Percentiles rank a stretch among this genome's conserved stretches.
These are phyloP conservation scores for Clarias pachynema DNA, from an alignment of 2,797 vertebrate genomes.

Conservation along the genomic window DNA sequence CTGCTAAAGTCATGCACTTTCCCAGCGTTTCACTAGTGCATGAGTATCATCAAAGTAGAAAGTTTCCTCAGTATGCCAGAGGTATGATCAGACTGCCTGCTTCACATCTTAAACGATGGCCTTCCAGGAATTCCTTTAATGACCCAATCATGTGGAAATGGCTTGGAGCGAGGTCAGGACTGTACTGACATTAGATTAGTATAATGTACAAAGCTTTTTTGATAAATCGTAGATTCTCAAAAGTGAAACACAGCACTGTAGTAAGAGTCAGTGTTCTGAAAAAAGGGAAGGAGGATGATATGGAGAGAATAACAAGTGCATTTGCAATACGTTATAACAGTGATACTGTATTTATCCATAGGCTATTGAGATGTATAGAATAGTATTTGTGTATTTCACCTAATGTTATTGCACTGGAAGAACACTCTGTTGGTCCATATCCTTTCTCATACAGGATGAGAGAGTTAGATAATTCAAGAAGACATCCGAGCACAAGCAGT, in stretches of 20 bases:
- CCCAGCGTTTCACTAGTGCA: too few relatives aligned
- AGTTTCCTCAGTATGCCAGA: too few relatives aligned
- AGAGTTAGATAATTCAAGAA: neutral
- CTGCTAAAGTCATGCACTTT: too few relatives aligned
- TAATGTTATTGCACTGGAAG: neutral
- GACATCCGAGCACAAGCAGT: neutral
- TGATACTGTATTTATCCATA: conserved; percentile 5
- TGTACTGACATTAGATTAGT: neutral
- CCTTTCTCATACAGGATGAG: neutral
- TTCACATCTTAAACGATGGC: too few relatives aligned
- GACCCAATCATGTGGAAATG: too few relatives aligned
- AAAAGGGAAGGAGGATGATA: neutral
- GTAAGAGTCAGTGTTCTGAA: neutral
- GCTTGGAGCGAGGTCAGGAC: too few relatives aligned
- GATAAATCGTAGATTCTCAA: neutral
- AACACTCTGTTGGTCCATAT: neutral
- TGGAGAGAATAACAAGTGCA: neutral
- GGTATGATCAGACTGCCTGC: too few relatives aligned
- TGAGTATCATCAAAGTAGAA: too few relatives aligned
- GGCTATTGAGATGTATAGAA: conserved; percentile 1
- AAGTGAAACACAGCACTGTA: neutral
- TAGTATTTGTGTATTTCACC: neutral
- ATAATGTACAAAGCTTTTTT: neutral
- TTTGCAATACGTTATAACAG: neutral
- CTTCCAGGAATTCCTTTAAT: too few relatives aligned